These are phyloP conservation scores for Accipiter fasciatus DNA, from an alignment of 2,797 vertebrate species.

Conservation along the genomic window DNA sequence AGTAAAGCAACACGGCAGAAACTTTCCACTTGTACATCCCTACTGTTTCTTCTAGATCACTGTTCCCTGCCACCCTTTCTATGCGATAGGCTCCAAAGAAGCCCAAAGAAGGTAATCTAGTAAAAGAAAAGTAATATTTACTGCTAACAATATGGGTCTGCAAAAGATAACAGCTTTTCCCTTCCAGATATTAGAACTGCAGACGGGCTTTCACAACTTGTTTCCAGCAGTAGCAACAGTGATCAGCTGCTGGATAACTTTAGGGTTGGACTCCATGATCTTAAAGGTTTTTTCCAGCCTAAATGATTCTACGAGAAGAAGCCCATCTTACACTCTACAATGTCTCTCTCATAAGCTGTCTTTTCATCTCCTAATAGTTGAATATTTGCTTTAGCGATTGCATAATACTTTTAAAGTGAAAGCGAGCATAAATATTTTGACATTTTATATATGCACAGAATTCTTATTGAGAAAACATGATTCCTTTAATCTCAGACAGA, in stretches of 20 bases:
- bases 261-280: fast-evolving
- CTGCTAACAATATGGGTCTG: neutral
- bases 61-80: neutral
- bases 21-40: neutral
- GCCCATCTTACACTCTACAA: neutral
- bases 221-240: neutral
- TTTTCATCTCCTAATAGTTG: neutral
- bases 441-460: neutral
- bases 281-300: neutral
- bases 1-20: neutral
- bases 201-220: neutral
- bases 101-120: neutral
- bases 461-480: neutral
- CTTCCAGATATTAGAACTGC: neutral
- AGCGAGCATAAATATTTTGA: slow-evolving; percentile 55
- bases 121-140: neutral
- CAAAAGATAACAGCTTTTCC: neutral
- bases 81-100: neutral
- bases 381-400: neutral
- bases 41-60: neutral
- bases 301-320: neutral
- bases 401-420: slow-evolving; percentile 13
- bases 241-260: neutral
- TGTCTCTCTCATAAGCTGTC: neutral
- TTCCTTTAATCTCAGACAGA: neutral